Evolutionary conservation across 2,888 invertebrate species (phyloP), one percentile per base, ranked within the genome.

Genomic region (Mellilla xanthometata): DNA sequence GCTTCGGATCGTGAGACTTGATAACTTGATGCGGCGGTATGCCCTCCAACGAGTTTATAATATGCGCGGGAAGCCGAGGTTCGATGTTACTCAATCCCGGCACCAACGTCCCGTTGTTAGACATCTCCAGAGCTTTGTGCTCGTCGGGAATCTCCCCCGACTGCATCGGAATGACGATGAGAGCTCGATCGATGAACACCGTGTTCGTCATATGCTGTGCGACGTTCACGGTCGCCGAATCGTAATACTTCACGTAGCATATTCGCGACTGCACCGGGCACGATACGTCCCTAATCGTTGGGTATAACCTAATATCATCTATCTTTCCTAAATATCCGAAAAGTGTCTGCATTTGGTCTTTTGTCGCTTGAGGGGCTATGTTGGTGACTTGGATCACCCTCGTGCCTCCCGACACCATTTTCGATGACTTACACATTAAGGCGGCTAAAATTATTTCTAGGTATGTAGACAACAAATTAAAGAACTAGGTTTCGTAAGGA

Each of bases 121-220:
- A 96, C 88, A 97, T 94, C 76, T 98, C 97, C 56, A 99, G 81
- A 0, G 98, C 99, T 58, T 95, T 94, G 64, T 96, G 95, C 79
- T 99, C 99, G 76, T 99, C 99, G 0, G 99, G 99, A 68, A 99
- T 98, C 64, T 95, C 95, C 26, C 95, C 96, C 68, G 92, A 95
- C 68, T 94, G 93, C 65, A 96, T 95, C 0, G 99, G 99, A 42
- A 98, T 95, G 32, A 99, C 97, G 56, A 99, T 97, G 32, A 99
- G 84, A 0, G 99, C 99, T 45, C 99, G 93, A 80, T 99, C 99
- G 65, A 99, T 98, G 78, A 99, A 99, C 7, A 99, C 99, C 0
- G 99, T 99, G 78, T 99, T 99, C 8, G 98, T 99, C 91, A 99
- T 93, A 82, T 99, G 99, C 69, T 99, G 97, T 0, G 99, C 98